A percentile compares a stretch with the other conserved stretches of the same genome.
phyloP scores from a whole-genome alignment of 2,113 vertebrate species.

The Thermophis baileyi region DNA sequence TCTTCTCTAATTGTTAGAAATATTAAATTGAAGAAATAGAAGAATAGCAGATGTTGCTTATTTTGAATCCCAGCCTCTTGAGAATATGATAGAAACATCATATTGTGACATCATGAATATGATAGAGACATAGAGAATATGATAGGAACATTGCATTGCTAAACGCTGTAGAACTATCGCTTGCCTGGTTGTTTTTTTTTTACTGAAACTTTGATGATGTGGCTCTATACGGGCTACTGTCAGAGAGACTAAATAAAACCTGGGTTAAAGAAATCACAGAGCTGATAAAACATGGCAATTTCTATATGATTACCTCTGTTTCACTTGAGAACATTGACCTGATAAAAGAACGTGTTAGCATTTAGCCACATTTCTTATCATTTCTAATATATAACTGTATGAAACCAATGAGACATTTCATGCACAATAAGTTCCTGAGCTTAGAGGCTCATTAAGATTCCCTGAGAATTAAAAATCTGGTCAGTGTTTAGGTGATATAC shows the following conservation, averaged over 20 bases:
- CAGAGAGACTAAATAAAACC: neutral
- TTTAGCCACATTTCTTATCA: neutral
- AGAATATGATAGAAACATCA: neutral
- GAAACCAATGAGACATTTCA: slow-evolving; percentile 1
- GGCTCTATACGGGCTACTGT: neutral
- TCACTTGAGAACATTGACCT: neutral
- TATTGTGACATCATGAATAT: neutral
- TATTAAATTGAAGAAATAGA: neutral
- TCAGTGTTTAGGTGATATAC: neutral
- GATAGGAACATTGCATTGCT: neutral
- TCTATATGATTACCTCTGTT: neutral
- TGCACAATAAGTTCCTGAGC: neutral
- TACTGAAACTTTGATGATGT: neutral
- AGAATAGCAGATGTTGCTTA: neutral
- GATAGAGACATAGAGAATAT: neutral
- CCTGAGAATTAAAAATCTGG: neutral
- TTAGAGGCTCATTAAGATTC: neutral
- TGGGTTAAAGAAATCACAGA: neutral
- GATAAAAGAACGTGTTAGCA: neutral
- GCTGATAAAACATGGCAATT: neutral
- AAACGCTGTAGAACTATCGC: neutral
- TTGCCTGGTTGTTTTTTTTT: neutral
- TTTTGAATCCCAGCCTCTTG: neutral
- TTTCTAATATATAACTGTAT: slow-evolving; percentile 16
- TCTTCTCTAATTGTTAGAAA: neutral